phyloP scores from a whole-genome alignment of 2,888 invertebrate genomes.

The Acanthosoma haemorrhoidale region DNA sequence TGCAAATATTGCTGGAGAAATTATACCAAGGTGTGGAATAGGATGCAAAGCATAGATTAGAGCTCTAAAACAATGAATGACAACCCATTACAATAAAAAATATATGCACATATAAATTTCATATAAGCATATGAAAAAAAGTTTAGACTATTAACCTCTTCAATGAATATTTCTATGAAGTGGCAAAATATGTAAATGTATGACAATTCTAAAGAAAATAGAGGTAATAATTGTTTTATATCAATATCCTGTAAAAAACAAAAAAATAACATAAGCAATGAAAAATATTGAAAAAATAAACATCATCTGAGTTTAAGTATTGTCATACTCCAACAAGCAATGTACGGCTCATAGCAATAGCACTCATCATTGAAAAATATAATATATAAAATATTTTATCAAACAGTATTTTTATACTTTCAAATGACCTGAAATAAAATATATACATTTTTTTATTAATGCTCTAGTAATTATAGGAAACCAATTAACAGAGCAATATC shows the following conservation, averaged over 20 bases:
- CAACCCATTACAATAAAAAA: no score
- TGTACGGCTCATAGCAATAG: slow-evolving; percentile 10
- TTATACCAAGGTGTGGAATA: slow-evolving; percentile 8
- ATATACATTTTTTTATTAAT: not conserved
- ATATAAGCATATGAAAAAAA: no score
- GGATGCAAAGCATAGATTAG: not conserved
- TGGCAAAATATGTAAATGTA: slow-evolving; percentile 15
- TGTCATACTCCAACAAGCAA: slow-evolving; percentile 9
- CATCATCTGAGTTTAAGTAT: not conserved
- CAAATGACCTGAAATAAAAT: not conserved
- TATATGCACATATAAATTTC: no score
- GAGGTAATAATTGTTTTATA: not conserved
- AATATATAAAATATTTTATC: slow-evolving; percentile 10
- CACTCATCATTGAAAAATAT: slow-evolving; percentile 23
- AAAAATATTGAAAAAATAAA: not conserved
- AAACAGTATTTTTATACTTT: slow-evolving; percentile 6
- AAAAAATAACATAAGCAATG: not conserved
- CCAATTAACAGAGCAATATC: not conserved
- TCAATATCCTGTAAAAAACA: not conserved
- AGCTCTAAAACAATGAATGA: slow-evolving; percentile 9
- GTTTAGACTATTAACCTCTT: not conserved
- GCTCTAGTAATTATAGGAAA: not conserved
- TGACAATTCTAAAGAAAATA: slow-evolving; percentile 6
- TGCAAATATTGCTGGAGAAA: not conserved
- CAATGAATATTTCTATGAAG: not conserved